Evolutionary conservation across 2,888 invertebrate species (phyloP), one percentile per base, ranked within the genome.

Genomic region (Apodemia duryi): DNA sequence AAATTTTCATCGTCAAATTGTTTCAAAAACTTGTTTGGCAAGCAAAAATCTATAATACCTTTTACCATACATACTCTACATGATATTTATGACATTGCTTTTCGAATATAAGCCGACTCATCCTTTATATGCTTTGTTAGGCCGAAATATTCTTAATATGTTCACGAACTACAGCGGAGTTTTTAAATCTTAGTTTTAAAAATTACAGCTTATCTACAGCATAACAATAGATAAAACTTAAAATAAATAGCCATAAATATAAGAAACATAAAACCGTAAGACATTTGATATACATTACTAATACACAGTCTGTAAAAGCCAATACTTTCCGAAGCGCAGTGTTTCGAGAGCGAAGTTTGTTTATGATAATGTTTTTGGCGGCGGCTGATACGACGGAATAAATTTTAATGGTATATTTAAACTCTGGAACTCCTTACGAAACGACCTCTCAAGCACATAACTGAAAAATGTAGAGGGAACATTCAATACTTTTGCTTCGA

Each of bases 291-390:
- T 49, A 65, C 43, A 65, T 62, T 66, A 65, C 63, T 43, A 43
- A 43, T 43, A 43, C 10, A 43, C 43, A 66, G 69, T 65, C 65
- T 63, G 72, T 67, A 74, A 72, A 72, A 64, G 65, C 64, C 70
- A 74, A 70, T 68, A 69, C 60, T 70, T 71, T 69, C 67, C 66
- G 65, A 69, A 64, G 63, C 66, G 60, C 61, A 62, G 66, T 63
- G 66, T 72, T 73, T 71, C 66, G 70, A 74, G 75, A 73, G 73
- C 70, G 72, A 73, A 70, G 71, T 74, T 73, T 77, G 73, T 77
- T 77, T 73, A 75, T 71, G 72, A 68, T 73, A 74, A 73, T 73
- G 69, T 70, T 68, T 66, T 66, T 65, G 64, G 64, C 64, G 67
- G 67, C 71, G 65, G 70, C 65, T 71, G 73, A 71, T 68, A 73